Evolutionary conservation across 2,113 vertebrate genomes (phyloP), one percentile per base, ranked within the genome.

Genomic region (Phocoena phocoena): DNA sequence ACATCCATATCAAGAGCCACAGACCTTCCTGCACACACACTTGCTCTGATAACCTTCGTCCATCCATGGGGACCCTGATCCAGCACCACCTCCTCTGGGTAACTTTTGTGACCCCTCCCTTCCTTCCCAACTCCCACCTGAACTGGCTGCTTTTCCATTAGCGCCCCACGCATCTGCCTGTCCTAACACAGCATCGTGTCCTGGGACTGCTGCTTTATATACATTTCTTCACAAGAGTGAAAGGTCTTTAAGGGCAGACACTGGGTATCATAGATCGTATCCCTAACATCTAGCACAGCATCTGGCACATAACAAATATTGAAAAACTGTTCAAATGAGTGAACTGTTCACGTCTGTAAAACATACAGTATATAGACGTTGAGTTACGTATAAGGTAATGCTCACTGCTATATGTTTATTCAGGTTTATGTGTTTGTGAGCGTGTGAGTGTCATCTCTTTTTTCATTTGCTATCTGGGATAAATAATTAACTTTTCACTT

Each of bases 151-250:
- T 18, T 81, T 58, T 55, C 33, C 6, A 0, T 44, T 6, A n/a
- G 36, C 6, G 5, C 44, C 33, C 38, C 36, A 0, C 1, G 1
- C 0, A 3, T 5, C 3, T 13, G 10, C 33, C 53, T 47, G 41
- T 60, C 28, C n/a, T 36, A 47, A 41, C 28, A 33, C 8, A 23
- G n/a, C 12, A 70, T 8, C 12, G 9, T 13, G 8, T 55, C 3
- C 94, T 9, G 47, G 44, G 50, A 31, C 74, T 93, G 88, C 86
- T 63, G 53, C 68, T 44, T 74, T 74, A 83, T 31, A 3, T 13
- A 3, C 1, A 25, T 90, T 96, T 26, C 53, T 94, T 85, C 18
- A 79, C 26, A 5, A 26, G 44, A 67, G 36, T 36, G 53, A 70
- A n/a, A 77, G 41, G 21, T 18, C 86, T 36, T 50, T 17, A 8